Base-by-base conservation (phyloP, 2,113 vertebrate genomes). In the Ranitomeya variabilis region DNA sequence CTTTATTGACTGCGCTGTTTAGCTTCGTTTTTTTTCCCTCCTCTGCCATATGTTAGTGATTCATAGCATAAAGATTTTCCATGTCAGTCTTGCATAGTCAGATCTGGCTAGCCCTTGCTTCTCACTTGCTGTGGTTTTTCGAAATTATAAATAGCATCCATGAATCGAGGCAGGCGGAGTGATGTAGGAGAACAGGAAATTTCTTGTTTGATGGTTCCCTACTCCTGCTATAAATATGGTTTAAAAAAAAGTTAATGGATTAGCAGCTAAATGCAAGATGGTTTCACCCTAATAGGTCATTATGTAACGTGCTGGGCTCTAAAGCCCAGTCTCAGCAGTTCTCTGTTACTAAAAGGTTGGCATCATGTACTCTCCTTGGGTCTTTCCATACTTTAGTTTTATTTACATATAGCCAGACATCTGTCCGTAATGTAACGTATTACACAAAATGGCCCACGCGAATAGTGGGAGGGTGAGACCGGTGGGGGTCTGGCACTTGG, bases 61-160 rank as follows among this genome's bases (percentile, higher is more conserved):
- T 87, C 86, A 87, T 80, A 80, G 60, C 79, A 64, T 69, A 80
- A 87, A 87, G 86, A 80, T 87, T 87, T 87, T 87, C 86, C 86
- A 87, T 87, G 86, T 87, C 86, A 87, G 60, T 87, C 86, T 80
- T 87, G 86, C 86, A 67, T 80, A 87, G 86, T 87, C 57, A 87
- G 76, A 80, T 80, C 51, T 87, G 84, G 86, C 26, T 80, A 67
- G 77, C 16, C 60, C 62, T 80, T 37, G 37, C 76, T 57, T 87
- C 52, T 87, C 77, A 87, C 77, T 66, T 76, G 74, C 85, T 69
- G 77, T 69, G 86, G 76, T 87, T 87, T 87, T 87, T 55, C 37
- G 51, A 45, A 80, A 69, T 80, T 80, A 87, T 87, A 87, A 87
- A 87, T 86, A 86, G 85, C 37, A 66, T 60, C 76, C 62, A 80